Base-by-base conservation (phyloP, 2,888 invertebrate species). In the Malachius bipustulatus region DNA sequence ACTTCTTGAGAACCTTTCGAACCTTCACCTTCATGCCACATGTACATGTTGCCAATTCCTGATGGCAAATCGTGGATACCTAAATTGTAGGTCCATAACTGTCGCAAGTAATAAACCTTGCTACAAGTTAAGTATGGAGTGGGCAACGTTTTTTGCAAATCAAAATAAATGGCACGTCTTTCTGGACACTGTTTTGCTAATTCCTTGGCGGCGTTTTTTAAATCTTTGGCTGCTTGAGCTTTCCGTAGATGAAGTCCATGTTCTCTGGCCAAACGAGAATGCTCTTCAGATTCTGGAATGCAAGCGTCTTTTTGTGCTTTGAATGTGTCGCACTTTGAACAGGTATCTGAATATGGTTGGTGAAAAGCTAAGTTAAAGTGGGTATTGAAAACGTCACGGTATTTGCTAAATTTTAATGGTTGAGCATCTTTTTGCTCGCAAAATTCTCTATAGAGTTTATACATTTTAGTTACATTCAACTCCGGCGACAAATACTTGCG, bases 381-480 rank as follows among this genome's bases (percentile, higher is more conserved):
- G 10, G 13, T 36, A 26, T 36, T 32, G 19, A 36, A 36, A 15
- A 36, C 32, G 10, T 14, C 14, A n/a, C 36, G 19, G 28, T 16
- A 36, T 11, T 32, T 14, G 27, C 32, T 32, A 26, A 10, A 12
- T 14, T 32, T 16, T 2, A 26, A 11, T 4, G 32, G 15, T 14
- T 8, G 10, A 32, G n/a, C 16, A 13, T 19, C 26, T 12, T 36
- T 8, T 24, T 26, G 15, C 2, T 26, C 12, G 16, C 32, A 32
- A n/a, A 85, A n/a, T 44, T 44, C 39, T 44, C 19, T 41, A 44
- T 44, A 44, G 14, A 44, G 36, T 41, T 44, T 37, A 34, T 43
- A 44, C 44, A 44, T 44, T 29, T 44, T 44, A 24, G 30, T 30
- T 10, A 35, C 31, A 35, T 30, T 35, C 15, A 35, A 31, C 12